Percentiles rank a stretch among this genome's conserved stretches.
Conservation (phyloP, 92 coral and sea anemone genomes). For the Micromussa lordhowensis region DNA sequence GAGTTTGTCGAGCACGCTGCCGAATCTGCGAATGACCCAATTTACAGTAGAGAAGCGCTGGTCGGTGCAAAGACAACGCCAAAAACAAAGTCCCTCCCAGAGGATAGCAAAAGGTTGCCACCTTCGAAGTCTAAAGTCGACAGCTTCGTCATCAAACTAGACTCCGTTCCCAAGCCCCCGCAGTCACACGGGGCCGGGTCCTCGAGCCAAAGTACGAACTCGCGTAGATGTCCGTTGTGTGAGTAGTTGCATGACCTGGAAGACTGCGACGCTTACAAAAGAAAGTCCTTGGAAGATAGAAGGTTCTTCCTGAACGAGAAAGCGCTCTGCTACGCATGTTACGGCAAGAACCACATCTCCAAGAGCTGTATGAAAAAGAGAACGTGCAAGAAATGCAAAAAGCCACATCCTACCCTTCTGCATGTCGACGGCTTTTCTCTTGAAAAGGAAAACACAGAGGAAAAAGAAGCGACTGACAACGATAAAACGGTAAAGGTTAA, state of each 20-base stretch:
- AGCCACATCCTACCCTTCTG: slow-evolving; percentile 70
- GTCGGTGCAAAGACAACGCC: slow-evolving; percentile 8
- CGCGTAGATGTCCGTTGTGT: slow-evolving; percentile 41
- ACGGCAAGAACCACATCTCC: slow-evolving; percentile 56
- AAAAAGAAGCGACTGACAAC: neutral
- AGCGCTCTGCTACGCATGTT: slow-evolving; percentile 51
- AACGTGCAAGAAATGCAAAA: no score
- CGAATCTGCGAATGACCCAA: slow-evolving; percentile 72
- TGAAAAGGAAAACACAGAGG: slow-evolving; percentile 10
- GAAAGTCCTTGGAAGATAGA: slow-evolving; percentile 48
- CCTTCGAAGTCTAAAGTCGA: neutral
- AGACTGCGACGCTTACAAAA: slow-evolving; percentile 58
- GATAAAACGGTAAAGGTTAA: slow-evolving; percentile 9
- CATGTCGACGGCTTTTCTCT: slow-evolving; percentile 63
- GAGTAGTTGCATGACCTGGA: slow-evolving; percentile 49
- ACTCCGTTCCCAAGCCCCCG: slow-evolving; percentile 18
- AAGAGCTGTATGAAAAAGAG: slow-evolving; percentile 49
- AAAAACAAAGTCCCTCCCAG: neutral
- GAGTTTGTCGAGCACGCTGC: slow-evolving; percentile 56
- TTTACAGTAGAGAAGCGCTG: slow-evolving; percentile 57
- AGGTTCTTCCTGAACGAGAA: slow-evolving; percentile 45
- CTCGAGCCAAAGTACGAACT: neutral
- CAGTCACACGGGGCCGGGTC: slow-evolving; percentile 43
- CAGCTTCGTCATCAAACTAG: slow-evolving; percentile 34
- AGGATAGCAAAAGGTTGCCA: neutral